Conservation (phyloP, 1,140 invertebrate species). For the Hyles euphorbiae region DNA sequence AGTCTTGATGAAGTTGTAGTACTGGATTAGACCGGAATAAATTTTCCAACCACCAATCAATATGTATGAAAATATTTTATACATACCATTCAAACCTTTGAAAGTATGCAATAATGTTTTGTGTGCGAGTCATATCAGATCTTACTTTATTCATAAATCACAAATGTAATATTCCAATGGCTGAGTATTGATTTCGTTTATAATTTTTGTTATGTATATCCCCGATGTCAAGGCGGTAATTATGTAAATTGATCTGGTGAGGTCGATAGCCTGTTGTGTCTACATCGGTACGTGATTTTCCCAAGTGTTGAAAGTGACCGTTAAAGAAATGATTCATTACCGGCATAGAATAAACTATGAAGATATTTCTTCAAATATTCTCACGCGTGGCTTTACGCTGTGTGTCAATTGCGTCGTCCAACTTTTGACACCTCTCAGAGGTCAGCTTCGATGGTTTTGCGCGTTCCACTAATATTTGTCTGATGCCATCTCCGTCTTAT, state of each 20-base stretch:
- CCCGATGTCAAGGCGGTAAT: slow-evolving; percentile 32
- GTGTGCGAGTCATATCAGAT: no score
- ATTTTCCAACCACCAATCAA: no score
- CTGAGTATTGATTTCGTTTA: slow-evolving; percentile 22
- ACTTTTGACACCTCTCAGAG: slow-evolving; percentile 61
- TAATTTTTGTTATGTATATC: slow-evolving; percentile 22
- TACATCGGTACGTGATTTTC: slow-evolving; percentile 46
- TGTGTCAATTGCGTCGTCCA: slow-evolving; percentile 56
- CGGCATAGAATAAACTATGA: slow-evolving; percentile 59
- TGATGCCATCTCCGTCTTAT: slow-evolving; percentile 33
- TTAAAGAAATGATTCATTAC: slow-evolving; percentile 71
- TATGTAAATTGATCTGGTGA: slow-evolving; percentile 44
- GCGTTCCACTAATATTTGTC: slow-evolving; percentile 49
- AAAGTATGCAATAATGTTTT: no score
- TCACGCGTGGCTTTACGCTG: slow-evolving; percentile 52
- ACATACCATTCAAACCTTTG: no score
- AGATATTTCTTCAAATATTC: slow-evolving; percentile 68
- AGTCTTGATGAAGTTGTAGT: no score
- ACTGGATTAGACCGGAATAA: no score
- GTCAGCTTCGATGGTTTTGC: slow-evolving; percentile 52
- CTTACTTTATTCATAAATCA: slow-evolving; percentile 18
- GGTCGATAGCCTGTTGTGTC: slow-evolving; percentile 37
- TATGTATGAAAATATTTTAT: no score
- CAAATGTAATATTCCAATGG: slow-evolving; percentile 5
- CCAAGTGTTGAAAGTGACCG: slow-evolving; percentile 52